Conservation (phyloP, 2,888 invertebrate species). For the Dascillus cervinus region DNA sequence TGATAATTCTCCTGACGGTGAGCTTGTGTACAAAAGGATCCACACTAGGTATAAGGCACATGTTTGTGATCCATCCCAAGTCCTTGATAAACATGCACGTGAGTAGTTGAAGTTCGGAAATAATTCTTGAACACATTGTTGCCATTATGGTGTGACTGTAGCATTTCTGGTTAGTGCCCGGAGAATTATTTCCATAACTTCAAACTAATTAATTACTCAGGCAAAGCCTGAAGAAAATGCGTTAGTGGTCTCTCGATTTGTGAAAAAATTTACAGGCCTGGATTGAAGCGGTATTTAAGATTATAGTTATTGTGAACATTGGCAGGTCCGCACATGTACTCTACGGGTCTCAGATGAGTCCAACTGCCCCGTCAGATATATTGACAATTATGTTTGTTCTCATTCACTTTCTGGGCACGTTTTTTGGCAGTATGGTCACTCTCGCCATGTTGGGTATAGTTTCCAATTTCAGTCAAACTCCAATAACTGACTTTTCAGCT, state of each 20-base stretch:
- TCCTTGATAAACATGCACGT: constrained; percentile 5
- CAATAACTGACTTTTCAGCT: background rate
- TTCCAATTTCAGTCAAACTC: background rate
- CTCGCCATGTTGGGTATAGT: no score
- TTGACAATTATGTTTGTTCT: constrained; percentile 12
- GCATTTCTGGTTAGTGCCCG: no score
- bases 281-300: constrained; percentile 8
- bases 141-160: no score
- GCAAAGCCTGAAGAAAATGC: no score
- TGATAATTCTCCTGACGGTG: background rate
- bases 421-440: no score
- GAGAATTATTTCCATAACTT: no score
- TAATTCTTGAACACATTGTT: no score
- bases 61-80: constrained; percentile 4
- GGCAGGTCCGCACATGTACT: constrained; percentile 13
- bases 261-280: no score
- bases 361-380: constrained; percentile 10
- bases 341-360: constrained; percentile 16
- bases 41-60: background rate
- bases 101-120: constrained; percentile 3
- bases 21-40: constrained; percentile 2
- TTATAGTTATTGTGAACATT: constrained; percentile 9
- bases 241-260: no score
- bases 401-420: constrained; percentile 10
- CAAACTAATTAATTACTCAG: no score